Conservation (phyloP, 2,797 vertebrate species). For the Malurus leucopterus region DNA sequence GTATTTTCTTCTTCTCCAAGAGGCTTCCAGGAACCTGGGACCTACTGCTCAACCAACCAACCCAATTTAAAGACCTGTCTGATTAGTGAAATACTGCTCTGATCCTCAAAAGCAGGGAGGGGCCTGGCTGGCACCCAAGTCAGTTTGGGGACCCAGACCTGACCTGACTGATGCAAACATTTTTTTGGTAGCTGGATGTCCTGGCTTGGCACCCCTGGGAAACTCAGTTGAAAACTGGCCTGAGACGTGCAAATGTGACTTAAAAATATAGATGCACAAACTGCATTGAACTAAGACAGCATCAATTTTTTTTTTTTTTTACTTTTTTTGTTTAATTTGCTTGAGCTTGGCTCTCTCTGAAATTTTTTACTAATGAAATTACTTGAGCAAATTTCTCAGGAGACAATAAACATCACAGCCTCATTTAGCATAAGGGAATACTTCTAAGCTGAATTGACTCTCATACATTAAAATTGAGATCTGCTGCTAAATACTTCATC, state of each 20-base stretch:
- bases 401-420: slow-evolving; percentile 11
- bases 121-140: background rate
- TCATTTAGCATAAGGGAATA: slow-evolving; percentile 26
- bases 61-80: background rate
- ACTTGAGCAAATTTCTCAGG: slow-evolving; percentile 7
- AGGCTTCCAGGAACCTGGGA: background rate
- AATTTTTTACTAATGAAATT: slow-evolving; percentile 40
- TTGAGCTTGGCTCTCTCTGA: background rate
- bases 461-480: slow-evolving; percentile 11
- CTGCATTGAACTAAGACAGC: background rate
- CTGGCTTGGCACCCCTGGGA: background rate
- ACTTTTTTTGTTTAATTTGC: background rate
- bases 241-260: background rate
- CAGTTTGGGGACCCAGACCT: background rate
- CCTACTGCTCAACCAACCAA: background rate
- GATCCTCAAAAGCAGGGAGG: background rate
- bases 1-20: background rate
- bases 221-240: background rate
- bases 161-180: background rate
- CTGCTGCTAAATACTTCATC: slow-evolving; percentile 11
- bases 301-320: background rate
- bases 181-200: background rate
- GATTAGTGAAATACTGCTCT: background rate
- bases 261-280: background rate
- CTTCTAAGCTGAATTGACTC: slow-evolving; percentile 16